Evolutionary conservation across 2,888 invertebrate species (phyloP), one percentile per base, ranked within the genome.

Genomic region (Acronicta aceris): DNA sequence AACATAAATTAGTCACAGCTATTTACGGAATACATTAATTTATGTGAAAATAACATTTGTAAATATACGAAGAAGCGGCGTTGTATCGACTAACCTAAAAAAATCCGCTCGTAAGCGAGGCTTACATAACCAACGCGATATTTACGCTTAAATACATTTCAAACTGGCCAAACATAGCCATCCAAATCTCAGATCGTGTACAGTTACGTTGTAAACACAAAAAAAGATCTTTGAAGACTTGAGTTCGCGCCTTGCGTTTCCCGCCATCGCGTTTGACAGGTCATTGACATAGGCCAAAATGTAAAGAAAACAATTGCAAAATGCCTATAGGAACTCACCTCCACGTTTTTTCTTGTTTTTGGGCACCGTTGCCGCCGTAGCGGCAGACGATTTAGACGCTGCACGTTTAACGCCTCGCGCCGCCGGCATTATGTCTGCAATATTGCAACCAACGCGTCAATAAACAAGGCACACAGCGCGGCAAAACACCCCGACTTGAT

Each of bases 241-340:
- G 66, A 68, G 65, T 77, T 55, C 71, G 78, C 76, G 83, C 81
- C 83, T 85, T 84, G 76, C 76, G 78, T 93, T 94, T 94, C 94
- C 94, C 94, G 94, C 94, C 94, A 94, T 93, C 83, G 83, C 84
- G 79, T 90, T 92, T 94, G 94, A 93, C 93, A 94, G 94, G 93
- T 93, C 94, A 93, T 90, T 94, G 94, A 93, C 94, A 89, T 93
- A 86, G 88, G 66, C 79, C 78, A 81, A 89, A 88, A 89, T 84
- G 89, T 85, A 92, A 93, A 91, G 92, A 94, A 93, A 93, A 93
- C 92, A 94, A 92, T 84, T 87, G 84, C 84, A 81, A 78, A 82
- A 83, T 79, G 71, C 79, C 73, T 72, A 73, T 81, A 68, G 45
- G 67, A 51, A 82, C 92, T 91, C 73, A 94, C 94, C 89, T 90